Base-by-base conservation (phyloP, 1,140 invertebrate genomes). In the Leptinotarsa undecemlineata region DNA sequence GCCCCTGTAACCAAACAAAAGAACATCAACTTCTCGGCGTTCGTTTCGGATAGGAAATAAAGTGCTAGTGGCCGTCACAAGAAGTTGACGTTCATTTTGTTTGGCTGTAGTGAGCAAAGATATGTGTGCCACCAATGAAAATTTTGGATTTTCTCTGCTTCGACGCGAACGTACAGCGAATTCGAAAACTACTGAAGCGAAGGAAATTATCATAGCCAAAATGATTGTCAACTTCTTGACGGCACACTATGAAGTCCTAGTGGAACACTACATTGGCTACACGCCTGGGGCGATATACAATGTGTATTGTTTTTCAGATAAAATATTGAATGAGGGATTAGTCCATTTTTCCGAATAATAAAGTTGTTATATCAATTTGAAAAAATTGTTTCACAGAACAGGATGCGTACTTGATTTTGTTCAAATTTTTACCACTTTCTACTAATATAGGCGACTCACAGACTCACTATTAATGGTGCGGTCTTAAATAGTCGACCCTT, bases 51-150 rank as follows among this genome's bases (percentile, higher is more conserved):
- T 48, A 71, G 60, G 48, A 71, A 57, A 69, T 48, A 74, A 15
- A 47, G 61, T 72, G 42, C 15, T 71, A 76, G 71, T 57, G 75
- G 75, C 72, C 74, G 72, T 77, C 80, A 82, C 92, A 93, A 95
- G 94, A 95, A 95, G 94, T 95, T 95, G 94, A 95, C 93, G 93
- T 91, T 95, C 93, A 94, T 94, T 94, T 94, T 93, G 92, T 92
- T 92, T 93, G 92, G 91, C 89, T 81, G 81, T 77, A 80, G 82
- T 73, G 80, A 66, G 64, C 63, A 64, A 48, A 64, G 68, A 68
- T 69, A 57, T 57, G 63, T 75, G 72, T 74, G 77, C 74, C 71
- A 67, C 66, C 57, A 48, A 61, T 48, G 33, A 68, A 68, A 42
- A 42, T 42, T 42, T 68, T 68, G 8, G 15, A 13, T 68, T 68